These are phyloP conservation scores for Capitella teleta DNA, from an alignment of 1,140 invertebrate genomes.

Conservation along the genomic window DNA sequence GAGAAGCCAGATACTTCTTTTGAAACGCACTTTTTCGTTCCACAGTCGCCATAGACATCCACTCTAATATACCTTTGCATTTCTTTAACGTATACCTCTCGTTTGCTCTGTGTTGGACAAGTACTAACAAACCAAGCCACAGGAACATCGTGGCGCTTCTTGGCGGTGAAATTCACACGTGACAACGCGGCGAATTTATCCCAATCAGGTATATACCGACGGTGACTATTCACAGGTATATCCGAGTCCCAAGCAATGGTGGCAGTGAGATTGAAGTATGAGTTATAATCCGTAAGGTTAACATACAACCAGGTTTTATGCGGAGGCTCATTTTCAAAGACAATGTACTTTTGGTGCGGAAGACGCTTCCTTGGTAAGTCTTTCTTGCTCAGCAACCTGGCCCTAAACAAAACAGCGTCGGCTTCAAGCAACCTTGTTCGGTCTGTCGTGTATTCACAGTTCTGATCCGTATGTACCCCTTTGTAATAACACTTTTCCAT, in stretches of 20 bases:
- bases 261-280: conserved; percentile 2
- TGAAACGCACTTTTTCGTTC: too few relatives aligned
- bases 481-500: too few relatives aligned
- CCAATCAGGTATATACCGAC: background rate
- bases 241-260: background rate
- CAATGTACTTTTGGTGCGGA: background rate
- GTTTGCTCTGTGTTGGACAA: conserved; percentile 46
- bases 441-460: conserved; percentile 2
- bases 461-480: too few relatives aligned
- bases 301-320: background rate
- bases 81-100: conserved; percentile 48
- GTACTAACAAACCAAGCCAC: conserved; percentile 45
- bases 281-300: background rate
- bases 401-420: background rate
- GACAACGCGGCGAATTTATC: background rate
- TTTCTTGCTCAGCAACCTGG: background rate
- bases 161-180: background rate
- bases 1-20: conserved; percentile 42
- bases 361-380: background rate
- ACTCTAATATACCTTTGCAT: conserved; percentile 48
- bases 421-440: background rate
- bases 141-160: conserved; percentile 38
- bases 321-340: background rate
- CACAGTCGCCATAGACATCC: conserved; percentile 59
- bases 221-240: background rate